Conservation (phyloP, 2,113 vertebrate species). For the Cnemophilus loriae region DNA sequence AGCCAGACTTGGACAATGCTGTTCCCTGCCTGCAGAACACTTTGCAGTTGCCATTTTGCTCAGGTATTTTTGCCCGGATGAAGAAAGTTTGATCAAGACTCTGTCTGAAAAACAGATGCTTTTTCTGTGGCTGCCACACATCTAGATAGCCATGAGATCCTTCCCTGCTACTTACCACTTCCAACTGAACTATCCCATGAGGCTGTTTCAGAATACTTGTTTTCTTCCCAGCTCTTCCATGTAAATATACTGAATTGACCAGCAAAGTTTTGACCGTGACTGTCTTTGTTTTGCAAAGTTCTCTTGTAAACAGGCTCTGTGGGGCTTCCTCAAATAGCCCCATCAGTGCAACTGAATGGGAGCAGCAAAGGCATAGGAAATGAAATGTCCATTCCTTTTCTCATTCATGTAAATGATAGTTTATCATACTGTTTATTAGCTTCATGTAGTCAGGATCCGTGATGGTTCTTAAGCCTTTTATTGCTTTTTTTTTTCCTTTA, state of each 20-base stretch:
- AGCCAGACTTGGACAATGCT: not conserved
- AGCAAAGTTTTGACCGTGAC: conserved; percentile 72
- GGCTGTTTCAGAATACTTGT: not conserved
- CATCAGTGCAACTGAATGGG: conserved; percentile 50
- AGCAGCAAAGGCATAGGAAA: conserved; percentile 70
- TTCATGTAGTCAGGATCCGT: conserved; percentile 12
- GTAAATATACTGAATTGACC: conserved; percentile 63
- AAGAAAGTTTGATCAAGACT: not conserved
- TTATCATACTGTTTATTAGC: conserved; percentile 62
- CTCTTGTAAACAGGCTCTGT: conserved; percentile 67
- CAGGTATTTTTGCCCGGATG: not conserved
- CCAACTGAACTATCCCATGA: not conserved
- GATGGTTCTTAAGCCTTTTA: conserved; percentile 49
- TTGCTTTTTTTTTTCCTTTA: not conserved
- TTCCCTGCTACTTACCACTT: not conserved
- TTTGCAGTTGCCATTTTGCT: not conserved
- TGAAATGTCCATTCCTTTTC: conserved; percentile 66
- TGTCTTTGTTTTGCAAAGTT: conserved; percentile 78
- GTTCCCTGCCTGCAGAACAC: not conserved
- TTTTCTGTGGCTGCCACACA: not conserved
- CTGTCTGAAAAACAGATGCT: not conserved
- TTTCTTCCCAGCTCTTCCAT: conserved; percentile 34
- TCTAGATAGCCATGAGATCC: not conserved
- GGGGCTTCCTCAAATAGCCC: conserved; percentile 59
- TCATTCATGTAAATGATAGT: conserved; percentile 60